A percentile compares a stretch with the other conserved stretches of the same genome.
Conservation (phyloP, 2,113 vertebrate species). For the Plestiodon gilberti region DNA sequence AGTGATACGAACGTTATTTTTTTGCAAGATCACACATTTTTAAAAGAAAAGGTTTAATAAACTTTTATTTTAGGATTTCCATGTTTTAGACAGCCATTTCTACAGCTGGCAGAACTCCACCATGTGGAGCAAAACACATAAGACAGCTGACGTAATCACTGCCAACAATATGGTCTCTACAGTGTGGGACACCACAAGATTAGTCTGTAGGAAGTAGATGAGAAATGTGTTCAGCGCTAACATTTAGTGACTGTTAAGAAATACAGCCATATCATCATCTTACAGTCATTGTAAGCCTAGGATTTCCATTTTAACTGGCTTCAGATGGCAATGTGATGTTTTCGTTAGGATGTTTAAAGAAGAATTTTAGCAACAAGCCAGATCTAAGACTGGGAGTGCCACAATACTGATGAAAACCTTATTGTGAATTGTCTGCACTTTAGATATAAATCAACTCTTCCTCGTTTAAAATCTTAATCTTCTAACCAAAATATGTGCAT, state of each 20-base stretch:
- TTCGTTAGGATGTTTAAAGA: conserved; percentile 42
- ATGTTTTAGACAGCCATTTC: neutral
- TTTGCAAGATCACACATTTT: neutral
- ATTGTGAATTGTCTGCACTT: conserved; percentile 26
- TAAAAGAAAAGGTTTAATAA: neutral
- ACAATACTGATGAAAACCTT: conserved; percentile 39
- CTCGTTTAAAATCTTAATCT: neutral
- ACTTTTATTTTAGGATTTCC: neutral
- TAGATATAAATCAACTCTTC: conserved; percentile 12
- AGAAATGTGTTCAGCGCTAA: conserved; percentile 66
- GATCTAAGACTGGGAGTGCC: conserved; percentile 22
- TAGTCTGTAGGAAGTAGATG: conserved; percentile 56
- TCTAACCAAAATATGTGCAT: neutral
- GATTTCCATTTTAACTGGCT: conserved; percentile 68
- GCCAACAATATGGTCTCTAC: conserved; percentile 25
- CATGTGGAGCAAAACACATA: conserved; percentile 7
- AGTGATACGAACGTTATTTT: neutral
- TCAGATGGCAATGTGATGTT: conserved; percentile 61
- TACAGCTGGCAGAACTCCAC: conserved; percentile 1
- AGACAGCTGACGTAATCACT: neutral
- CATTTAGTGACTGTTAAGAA: conserved; percentile 58
- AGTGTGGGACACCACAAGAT: conserved; percentile 42
- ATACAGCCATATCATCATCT: conserved; percentile 69
- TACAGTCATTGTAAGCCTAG: conserved; percentile 59
- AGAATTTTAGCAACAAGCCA: conserved; percentile 37